phyloP scores from a whole-genome alignment of 2,113 vertebrate genomes.

The Crypturellus undulatus region DNA sequence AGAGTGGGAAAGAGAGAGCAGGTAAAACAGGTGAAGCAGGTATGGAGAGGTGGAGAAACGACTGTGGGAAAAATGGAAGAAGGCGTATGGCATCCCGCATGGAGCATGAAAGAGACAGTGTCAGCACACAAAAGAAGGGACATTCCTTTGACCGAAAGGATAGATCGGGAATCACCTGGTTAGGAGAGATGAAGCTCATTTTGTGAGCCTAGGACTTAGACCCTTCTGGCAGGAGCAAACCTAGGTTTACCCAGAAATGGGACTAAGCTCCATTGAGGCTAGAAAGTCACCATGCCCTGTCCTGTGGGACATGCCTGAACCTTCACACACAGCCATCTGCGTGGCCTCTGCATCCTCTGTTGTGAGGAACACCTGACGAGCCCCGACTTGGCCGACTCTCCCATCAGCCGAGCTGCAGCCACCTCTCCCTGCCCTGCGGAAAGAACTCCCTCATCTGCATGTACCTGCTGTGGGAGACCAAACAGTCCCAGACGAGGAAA shows the following conservation, averaged over 20 bases:
- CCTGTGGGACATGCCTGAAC: background rate
- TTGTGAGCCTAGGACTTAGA: background rate
- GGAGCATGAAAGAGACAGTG: rapidly evolving
- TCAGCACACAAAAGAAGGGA: background rate
- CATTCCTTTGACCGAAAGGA: background rate
- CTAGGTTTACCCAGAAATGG: background rate
- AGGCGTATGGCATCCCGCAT: background rate
- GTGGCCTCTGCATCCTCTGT: background rate
- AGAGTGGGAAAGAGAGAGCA: constrained; percentile 20
- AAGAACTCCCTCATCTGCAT: background rate
- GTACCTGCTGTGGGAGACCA: background rate
- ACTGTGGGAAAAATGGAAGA: constrained; percentile 45
- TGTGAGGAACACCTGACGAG: background rate
- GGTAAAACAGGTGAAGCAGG: constrained; percentile 58
- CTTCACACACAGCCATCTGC: rapidly evolving
- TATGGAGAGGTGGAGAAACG: background rate
- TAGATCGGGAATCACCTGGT: background rate
- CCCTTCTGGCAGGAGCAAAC: background rate
- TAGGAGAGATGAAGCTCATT: background rate
- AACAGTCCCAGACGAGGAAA: background rate
- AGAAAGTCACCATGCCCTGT: background rate
- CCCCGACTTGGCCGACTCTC: background rate
- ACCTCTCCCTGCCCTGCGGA: background rate
- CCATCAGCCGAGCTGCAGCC: background rate
- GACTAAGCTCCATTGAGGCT: background rate